These are phyloP conservation scores for Penelope pileata DNA, from an alignment of 2,113 vertebrate genomes.

Conservation along the genomic window DNA sequence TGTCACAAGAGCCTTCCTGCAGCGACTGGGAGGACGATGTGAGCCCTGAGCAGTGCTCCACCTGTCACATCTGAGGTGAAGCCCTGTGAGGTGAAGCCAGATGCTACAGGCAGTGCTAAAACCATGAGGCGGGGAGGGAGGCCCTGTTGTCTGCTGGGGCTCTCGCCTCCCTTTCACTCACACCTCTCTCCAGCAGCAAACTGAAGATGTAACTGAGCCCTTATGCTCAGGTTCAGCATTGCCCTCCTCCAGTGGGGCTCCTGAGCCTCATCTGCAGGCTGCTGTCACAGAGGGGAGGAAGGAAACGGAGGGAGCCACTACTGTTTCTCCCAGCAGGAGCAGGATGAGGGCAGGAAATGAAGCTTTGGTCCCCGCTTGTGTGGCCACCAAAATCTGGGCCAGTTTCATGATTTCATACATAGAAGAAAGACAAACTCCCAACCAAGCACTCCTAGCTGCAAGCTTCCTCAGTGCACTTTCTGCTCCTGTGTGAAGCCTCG, in stretches of 20 bases:
- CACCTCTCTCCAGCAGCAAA: neutral
- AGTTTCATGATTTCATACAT: neutral
- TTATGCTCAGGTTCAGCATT: neutral
- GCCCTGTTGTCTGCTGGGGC: neutral
- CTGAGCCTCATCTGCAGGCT: neutral
- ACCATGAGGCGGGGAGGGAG: neutral
- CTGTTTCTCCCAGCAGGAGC: neutral
- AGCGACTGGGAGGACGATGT: neutral
- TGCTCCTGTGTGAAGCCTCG: neutral
- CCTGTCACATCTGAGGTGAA: rapidly evolving
- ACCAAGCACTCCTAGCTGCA: neutral
- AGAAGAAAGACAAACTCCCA: neutral
- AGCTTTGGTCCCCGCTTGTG: neutral
- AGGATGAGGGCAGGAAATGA: neutral
- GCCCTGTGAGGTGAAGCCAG: neutral
- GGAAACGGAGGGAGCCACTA: neutral
- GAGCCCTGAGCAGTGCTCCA: neutral
- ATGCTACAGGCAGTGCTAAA: neutral
- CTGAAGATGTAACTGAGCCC: neutral
- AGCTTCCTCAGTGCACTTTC: neutral
- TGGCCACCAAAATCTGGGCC: neutral
- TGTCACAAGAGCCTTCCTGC: rapidly evolving
- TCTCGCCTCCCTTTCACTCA: conserved; percentile 13
- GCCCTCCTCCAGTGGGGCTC: neutral
- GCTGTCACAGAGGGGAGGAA: neutral